Conservation (phyloP, 2,113 vertebrate species). For the Pitta sordida region DNA sequence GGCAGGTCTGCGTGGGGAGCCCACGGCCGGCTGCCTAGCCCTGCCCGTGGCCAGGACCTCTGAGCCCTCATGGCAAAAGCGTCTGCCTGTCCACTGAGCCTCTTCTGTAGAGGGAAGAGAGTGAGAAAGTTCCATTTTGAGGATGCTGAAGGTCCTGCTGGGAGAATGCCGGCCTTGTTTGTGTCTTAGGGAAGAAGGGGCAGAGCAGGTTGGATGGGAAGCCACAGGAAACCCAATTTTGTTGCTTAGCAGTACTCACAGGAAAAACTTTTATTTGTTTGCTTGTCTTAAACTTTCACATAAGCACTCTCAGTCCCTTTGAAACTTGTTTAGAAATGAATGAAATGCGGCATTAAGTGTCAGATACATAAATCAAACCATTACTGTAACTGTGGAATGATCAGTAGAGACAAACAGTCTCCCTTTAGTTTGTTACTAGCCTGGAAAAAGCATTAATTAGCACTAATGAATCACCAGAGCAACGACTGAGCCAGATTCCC, state of each 20-base stretch:
- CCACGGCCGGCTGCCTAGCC: background rate
- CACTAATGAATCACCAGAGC: constrained; percentile 73
- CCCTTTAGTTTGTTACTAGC: constrained; percentile 62
- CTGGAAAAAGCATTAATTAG: constrained; percentile 72
- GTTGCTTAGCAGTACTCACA: background rate
- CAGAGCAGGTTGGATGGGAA: background rate
- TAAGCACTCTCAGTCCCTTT: background rate
- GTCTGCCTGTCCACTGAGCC: rapidly evolving
- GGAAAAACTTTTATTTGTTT: background rate
- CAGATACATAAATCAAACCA: constrained; percentile 60
- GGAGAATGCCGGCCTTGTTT: rapidly evolving
- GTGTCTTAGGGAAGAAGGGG: background rate
- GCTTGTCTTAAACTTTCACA: background rate
- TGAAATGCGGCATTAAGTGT: constrained; percentile 34
- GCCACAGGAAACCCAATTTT: background rate
- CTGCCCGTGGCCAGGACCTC: background rate
- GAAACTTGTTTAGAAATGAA: constrained; percentile 48
- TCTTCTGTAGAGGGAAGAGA: rapidly evolving
- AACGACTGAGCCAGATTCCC: constrained; percentile 47
- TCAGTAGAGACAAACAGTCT: constrained; percentile 63
- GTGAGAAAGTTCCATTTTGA: rapidly evolving
- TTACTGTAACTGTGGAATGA: constrained; percentile 65
- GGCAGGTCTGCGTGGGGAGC: background rate
- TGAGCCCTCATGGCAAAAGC: rapidly evolving
- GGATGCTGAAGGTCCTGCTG: background rate